Evolutionary conservation across 1,140 invertebrate species (phyloP).

Genomic region (Ceratina australensis): DNA sequence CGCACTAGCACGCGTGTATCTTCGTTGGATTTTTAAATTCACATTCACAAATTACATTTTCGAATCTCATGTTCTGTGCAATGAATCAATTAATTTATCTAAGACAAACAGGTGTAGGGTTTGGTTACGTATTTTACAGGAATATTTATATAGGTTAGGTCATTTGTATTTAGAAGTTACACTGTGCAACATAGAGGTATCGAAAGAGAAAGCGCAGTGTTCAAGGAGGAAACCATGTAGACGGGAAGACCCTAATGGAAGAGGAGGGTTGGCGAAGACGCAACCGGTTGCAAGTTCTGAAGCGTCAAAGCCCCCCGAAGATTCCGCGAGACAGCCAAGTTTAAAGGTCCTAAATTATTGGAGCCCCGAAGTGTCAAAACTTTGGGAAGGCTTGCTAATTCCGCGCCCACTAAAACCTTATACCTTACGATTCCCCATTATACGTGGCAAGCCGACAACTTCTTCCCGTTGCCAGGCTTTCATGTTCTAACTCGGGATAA

Average conservation of each 20-base stretch:
- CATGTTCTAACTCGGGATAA: neutral
- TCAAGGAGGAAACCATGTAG: neutral
- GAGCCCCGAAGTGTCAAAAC: conserved; percentile 26
- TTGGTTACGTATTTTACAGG: too few relatives aligned
- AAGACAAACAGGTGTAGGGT: too few relatives aligned
- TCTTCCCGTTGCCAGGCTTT: neutral
- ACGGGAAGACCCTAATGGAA: neutral
- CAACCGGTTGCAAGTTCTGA: neutral
- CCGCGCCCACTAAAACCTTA: conserved; percentile 14
- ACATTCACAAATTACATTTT: too few relatives aligned
- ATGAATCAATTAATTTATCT: too few relatives aligned
- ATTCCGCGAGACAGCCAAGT: conserved; percentile 6
- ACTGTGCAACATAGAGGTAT: too few relatives aligned
- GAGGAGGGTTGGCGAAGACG: neutral
- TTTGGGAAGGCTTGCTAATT: conserved; percentile 8
- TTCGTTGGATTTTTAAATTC: too few relatives aligned
- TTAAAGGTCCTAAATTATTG: conserved; percentile 35
- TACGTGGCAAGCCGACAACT: neutral
- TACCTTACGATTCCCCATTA: conserved; percentile 27
- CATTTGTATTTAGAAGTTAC: neutral
- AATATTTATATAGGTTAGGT: too few relatives aligned
- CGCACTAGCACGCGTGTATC: too few relatives aligned
- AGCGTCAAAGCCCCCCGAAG: conserved; percentile 17
- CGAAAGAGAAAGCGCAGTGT: too few relatives aligned
- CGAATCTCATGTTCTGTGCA: too few relatives aligned